Evolutionary conservation across 2,113 vertebrate genomes (phyloP), one percentile per base, ranked within the genome.

Genomic region (Osmerus mordax): DNA sequence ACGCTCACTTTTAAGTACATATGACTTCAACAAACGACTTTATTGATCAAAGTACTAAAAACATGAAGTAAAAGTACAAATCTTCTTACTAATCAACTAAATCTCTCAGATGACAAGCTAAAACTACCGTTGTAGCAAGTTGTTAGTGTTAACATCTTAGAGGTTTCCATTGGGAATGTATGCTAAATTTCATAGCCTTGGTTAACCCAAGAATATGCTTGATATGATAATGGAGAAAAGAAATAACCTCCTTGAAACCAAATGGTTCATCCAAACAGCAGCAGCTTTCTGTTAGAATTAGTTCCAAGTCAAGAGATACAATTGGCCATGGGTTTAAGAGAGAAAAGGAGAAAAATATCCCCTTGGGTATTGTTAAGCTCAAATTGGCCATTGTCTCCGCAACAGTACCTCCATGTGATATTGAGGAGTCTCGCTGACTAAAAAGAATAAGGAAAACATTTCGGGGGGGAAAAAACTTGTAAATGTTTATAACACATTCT

Each of bases 401-500:
- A 47, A 47, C 41, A 11, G 23, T 32, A 32, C 29, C 61, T 63
- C 23, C 4, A 63, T 25, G 80, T 70, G 52, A 28, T 62, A 12
- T 64, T 23, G 15, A 81, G 62, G 58, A 71, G 78, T 58, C 63
- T 55, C 51, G 3, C 51, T 4, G 32, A 70, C 77, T 59, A 64
- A 9, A 28, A 18, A 68, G 56, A 13, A 13, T 23, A 75, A 78
- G 80, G 63, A 32, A 52, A 47, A 62, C 23, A 28, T 72, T 76
- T 55, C 4, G 9, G 14, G 4, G 11, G 23, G 23, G 9, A 5
- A 1, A 18, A 63, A 63, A 70, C 23, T 71, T 76, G 73, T 21
- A 75, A 75, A 82, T 76, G 65, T 77, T 74, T 71, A 6, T 73
- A 85, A 81, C 61, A 76, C 41, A 77, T 79, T 81, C 70, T 56